Conservation (phyloP, 35 echinoderm and acorn worm genomes). For the Amphiura filiformis region DNA sequence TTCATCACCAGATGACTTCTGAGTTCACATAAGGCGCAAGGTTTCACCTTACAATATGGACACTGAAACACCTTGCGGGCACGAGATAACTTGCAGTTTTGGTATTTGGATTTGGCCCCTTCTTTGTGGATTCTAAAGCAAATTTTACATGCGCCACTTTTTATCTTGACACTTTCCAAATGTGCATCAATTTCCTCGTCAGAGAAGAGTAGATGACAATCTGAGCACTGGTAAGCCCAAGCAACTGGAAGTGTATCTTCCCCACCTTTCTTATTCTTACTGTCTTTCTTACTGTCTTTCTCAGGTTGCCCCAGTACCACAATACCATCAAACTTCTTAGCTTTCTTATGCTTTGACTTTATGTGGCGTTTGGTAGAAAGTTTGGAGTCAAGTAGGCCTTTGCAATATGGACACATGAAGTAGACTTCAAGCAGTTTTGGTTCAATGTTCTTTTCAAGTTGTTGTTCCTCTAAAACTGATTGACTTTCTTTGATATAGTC, state of each 20-base stretch:
- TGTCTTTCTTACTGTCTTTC: background rate
- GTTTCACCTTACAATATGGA: background rate
- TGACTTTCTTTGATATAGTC: background rate
- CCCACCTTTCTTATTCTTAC: background rate
- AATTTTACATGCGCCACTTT: background rate
- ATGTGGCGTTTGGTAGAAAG: background rate
- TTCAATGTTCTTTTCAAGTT: background rate
- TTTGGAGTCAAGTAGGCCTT: background rate
- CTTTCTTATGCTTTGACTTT: background rate
- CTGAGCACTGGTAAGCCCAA: background rate
- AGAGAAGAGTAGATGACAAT: background rate
- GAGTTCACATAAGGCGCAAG: background rate
- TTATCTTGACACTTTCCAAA: background rate
- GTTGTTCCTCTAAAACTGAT: background rate
- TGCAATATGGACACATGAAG: background rate
- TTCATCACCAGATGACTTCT: background rate
- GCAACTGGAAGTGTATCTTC: background rate
- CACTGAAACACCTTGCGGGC: background rate
- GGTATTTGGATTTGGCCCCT: background rate
- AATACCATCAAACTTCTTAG: background rate
- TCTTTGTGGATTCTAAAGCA: background rate
- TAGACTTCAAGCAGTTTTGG: background rate
- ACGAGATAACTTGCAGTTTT: background rate
- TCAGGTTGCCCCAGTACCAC: background rate
- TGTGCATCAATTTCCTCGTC: background rate